Evolutionary conservation across 2,113 vertebrate species (phyloP), one percentile per base, ranked within the genome.

Genomic region (Amazona vittata): DNA sequence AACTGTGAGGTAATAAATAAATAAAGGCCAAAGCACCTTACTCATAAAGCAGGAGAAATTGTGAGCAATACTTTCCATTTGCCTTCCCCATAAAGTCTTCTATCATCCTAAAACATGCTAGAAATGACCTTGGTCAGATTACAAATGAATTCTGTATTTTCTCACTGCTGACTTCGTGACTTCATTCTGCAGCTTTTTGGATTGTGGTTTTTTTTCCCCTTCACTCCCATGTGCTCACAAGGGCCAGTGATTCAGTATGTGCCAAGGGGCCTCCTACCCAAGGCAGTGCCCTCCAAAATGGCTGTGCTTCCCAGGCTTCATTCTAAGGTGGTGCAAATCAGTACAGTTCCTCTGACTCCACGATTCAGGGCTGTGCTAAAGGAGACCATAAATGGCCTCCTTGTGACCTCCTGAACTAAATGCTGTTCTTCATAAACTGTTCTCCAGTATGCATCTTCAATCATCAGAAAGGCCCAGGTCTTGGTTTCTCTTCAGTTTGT

Each of bases 1-100:
- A 49, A 55, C 68, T 92, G 80, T 92, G 88, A 92, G 57, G 80
- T 89, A 96, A 94, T 97, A 96, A 95, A 94, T 95, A 96, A 95
- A 96, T 91, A 96, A 93, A 95, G 80, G 86, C 75, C 88, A 84
- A 80, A 96, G 87, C 46, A 88, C 68, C 93, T 96, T 94, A 96
- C 67, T 95, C 96, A 88, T 91, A 90, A 67, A 94, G 82, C 79
- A 97, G 79, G 85, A 96, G 81, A 85, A 96, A 92, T 91, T 0
- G 4, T 96, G 96, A 93, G 85, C 75, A 96, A 82, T 94, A 76
- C 74, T 91, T 96, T 94, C 95, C 69, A 55, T 95, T 95, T 96
- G 90, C 92, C 44, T 94, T 92, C 57, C 77, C 62, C 7, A 12
- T 92, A 78, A 89, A 83, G 83, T 68, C 77, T 96, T 92, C 68